Evolutionary conservation across 2,113 vertebrate genomes (phyloP), one percentile per base, ranked within the genome.

Genomic region (Aplodontia rufa): DNA sequence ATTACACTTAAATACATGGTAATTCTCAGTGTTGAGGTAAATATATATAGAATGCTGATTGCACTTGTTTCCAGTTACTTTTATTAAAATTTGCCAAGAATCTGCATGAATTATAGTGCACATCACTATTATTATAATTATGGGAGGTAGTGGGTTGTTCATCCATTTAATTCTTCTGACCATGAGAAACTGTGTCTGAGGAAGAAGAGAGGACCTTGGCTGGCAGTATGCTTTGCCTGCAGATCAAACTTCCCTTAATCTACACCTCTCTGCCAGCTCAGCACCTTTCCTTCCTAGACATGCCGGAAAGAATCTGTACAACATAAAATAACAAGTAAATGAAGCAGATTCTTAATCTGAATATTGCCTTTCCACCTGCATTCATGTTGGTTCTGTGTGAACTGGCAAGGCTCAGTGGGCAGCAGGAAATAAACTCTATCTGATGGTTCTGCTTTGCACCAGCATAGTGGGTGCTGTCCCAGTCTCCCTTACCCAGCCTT

Each of bases 21-120:
- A 96, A 95, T 97, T 96, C 37, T 79, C 26, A 84, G 20, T 78
- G 87, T 91, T 22, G 20, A 96, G 76, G 93, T 96, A 92, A 96
- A 86, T 96, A 96, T 95, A 96, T 96, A 94, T 92, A 94, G 95
- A 96, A 94, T 74, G 62, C 53, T 97, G 83, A 97, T 97, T 97
- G 71, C 92, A 76, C 66, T 89, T 49, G 71, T 93, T 95, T 92
- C 62, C 85, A 93, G 92, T 94, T 90, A 86, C 87, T 90, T 74
- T 81, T 94, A 91, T 68, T 91, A 92, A 93, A 55, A 84, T 84
- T 92, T 90, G 49, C 42, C 47, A 58, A 95, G 45, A 96, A 93
- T 92, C 37, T 97, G 89, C 79, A 97, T 97, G 45, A 81, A 95
- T 97, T 93, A 94, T 40, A 69, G 49, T 91, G 16, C 53, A 74